Conservation (phyloP, 2,888 invertebrate species). For the Falcaria lacertinaria region DNA sequence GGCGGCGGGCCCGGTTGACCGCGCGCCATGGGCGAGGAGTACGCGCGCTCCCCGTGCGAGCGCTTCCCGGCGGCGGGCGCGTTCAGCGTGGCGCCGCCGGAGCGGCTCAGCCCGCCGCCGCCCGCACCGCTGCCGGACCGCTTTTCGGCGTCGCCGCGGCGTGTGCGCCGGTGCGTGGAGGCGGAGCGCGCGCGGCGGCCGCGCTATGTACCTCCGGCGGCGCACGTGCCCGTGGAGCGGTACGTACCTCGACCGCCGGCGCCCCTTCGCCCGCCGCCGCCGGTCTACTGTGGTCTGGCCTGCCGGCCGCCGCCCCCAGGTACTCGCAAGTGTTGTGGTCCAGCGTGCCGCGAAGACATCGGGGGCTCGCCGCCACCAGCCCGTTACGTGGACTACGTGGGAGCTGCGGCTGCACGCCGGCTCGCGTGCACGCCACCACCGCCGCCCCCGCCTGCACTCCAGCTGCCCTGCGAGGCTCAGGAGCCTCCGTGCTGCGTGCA, state of each 20-base stretch:
- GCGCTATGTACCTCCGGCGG: constrained; percentile 84
- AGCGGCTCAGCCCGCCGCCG: constrained; percentile 82
- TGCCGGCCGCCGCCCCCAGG: constrained; percentile 65
- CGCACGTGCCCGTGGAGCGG: constrained; percentile 85
- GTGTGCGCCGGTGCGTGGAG: constrained; percentile 82
- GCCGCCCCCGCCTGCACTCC: constrained; percentile 68
- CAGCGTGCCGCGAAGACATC: constrained; percentile 68
- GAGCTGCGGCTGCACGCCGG: constrained; percentile 81
- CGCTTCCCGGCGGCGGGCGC: constrained; percentile 77
- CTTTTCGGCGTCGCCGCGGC: constrained; percentile 78
- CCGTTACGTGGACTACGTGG: constrained; percentile 82
- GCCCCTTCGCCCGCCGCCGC: constrained; percentile 67
- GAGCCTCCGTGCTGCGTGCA: constrained; percentile 80
- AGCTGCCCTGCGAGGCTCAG: constrained; percentile 69
- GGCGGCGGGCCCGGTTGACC: constrained; percentile 72
- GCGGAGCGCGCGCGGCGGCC: constrained; percentile 82
- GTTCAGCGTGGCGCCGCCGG: constrained; percentile 82
- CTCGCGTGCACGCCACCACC: constrained; percentile 76
- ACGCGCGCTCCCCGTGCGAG: constrained; percentile 77
- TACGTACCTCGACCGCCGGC: constrained; percentile 83
- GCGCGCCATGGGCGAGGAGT: constrained; percentile 78
- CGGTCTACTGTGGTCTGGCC: constrained; percentile 77
- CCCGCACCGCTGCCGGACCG: constrained; percentile 81
- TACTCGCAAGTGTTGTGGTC: constrained; percentile 68
- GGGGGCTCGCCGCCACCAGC: constrained; percentile 67